Evolutionary conservation across 2,888 invertebrate genomes (phyloP).

Genomic region (Cynaeus angustus): DNA sequence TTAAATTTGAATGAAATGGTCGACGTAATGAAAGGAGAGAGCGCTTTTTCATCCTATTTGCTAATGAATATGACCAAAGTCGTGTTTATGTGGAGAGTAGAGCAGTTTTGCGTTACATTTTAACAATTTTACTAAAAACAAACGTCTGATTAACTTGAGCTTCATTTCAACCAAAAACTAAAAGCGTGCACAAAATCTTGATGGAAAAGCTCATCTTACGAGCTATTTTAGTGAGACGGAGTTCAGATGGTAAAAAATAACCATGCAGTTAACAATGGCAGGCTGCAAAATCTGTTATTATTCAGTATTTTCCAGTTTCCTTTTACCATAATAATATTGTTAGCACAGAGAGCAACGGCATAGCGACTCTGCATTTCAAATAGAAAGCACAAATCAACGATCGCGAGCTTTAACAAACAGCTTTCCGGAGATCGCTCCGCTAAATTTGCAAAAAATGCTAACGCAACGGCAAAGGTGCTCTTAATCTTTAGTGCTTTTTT

Average conservation of each 20-base stretch:
- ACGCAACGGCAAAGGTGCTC: too few relatives aligned
- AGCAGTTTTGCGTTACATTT: conserved; percentile 26
- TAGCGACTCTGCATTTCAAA: conserved; percentile 5
- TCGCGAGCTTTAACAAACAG: too few relatives aligned
- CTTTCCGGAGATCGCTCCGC: too few relatives aligned
- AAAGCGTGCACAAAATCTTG: background rate
- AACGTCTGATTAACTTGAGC: conserved; percentile 12
- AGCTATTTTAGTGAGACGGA: background rate
- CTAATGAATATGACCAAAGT: conserved; percentile 37
- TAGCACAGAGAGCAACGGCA: conserved; percentile 1
- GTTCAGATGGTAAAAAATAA: conserved; percentile 20
- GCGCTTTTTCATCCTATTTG: conserved; percentile 35
- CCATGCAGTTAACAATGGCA: conserved; percentile 10
- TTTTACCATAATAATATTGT: conserved; percentile 6
- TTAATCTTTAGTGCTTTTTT: too few relatives aligned
- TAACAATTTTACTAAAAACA: conserved; percentile 33
- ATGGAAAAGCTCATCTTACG: conserved; percentile 19
- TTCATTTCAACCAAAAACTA: conserved; percentile 10
- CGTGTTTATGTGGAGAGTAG: conserved; percentile 23
- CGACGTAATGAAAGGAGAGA: conserved; percentile 30
- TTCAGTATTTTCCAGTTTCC: background rate
- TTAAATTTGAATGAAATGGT: conserved; percentile 37
- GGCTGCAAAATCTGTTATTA: conserved; percentile 14
- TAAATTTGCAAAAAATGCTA: too few relatives aligned
- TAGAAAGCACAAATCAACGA: background rate